Evolutionary conservation across 2,797 vertebrate genomes (phyloP), one percentile per base, ranked within the genome.

Genomic region (Arctocebus calabarensis): DNA sequence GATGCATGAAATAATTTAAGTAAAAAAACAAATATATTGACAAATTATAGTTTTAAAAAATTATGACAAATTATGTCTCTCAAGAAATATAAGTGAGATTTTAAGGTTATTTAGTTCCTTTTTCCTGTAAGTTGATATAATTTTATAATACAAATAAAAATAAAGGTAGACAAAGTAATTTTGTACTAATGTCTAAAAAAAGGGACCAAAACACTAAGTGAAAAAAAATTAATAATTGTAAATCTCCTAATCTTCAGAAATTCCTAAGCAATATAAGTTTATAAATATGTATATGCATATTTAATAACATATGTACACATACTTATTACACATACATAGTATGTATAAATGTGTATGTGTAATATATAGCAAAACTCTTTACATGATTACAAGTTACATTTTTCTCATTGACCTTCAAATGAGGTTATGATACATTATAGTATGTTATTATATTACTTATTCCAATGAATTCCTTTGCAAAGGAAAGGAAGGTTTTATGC

Each of bases 71-170:
- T 52, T 52, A 40, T 84, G n/a, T 86, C 37, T 84, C 19, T 94
- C 22, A 89, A 83, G 37, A 95, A 12, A 82, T 13, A 88, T 22
- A 77, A 84, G 40, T 43, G 45, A 94, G 23, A 93, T 71, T 59
- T 88, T 73, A 92, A 84, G 9, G 7, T 89, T 83, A 87, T 73
- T 87, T 88, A 64, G 3, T 84, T 89, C 32, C 88, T 78, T 40
- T 88, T 85, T 64, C 82, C 71, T 74, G 3, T 66, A 92, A 90
- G 62, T 66, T 95, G 32, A 62, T n/a, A 29, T 88, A 52, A 95
- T 52, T 84, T 95, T n/a, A 73, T 43, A 87, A 91, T 32, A 87
- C 62, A 95, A 92, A 59, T 64, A 75, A 85, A 92, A 92, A 92
- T 43, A 68, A 88, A 94, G 95, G 40, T 45, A 92, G 34, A 81